Evolutionary conservation across 2,113 vertebrate genomes (phyloP).

Genomic region (Alectura lathami): DNA sequence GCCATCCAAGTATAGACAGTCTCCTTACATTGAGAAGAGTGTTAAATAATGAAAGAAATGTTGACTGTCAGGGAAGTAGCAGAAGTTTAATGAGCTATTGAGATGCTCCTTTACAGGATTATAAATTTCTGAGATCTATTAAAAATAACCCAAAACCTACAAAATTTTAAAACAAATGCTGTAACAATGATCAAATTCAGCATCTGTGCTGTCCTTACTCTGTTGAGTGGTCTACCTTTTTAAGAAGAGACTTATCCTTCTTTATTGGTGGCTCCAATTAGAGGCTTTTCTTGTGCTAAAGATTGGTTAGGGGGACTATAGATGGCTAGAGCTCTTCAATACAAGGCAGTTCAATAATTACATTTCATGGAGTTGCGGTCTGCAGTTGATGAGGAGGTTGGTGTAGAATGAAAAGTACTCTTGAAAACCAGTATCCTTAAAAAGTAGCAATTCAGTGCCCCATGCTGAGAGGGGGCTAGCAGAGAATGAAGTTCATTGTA

Average conservation of each 20-base stretch:
- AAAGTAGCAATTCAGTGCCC: not conserved
- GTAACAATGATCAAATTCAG: not conserved
- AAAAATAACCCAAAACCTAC: not conserved
- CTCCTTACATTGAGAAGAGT: not conserved
- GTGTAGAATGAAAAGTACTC: not conserved
- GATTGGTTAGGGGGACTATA: slow-evolving; percentile 13
- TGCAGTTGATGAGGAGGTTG: not conserved
- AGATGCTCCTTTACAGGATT: not conserved
- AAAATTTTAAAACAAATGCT: not conserved
- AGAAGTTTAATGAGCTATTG: not conserved
- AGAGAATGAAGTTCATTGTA: not conserved
- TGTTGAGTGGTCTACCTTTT: slow-evolving; percentile 1
- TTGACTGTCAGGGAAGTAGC: not conserved
- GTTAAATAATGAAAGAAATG: not conserved
- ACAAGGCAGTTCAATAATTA: slow-evolving; percentile 54
- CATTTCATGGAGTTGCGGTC: slow-evolving; percentile 43
- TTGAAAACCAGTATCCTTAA: not conserved
- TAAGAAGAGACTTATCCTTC: not conserved
- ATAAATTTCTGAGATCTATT: not conserved
- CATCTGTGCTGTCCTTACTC: not conserved
- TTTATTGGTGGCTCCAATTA: slow-evolving; percentile 20
- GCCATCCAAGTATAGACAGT: not conserved
- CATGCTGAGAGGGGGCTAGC: not conserved
- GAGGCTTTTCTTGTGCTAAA: slow-evolving; percentile 35
- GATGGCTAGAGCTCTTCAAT: not conserved